Conservation (phyloP, 2,888 invertebrate genomes). For the Pristionchus mayeri region DNA sequence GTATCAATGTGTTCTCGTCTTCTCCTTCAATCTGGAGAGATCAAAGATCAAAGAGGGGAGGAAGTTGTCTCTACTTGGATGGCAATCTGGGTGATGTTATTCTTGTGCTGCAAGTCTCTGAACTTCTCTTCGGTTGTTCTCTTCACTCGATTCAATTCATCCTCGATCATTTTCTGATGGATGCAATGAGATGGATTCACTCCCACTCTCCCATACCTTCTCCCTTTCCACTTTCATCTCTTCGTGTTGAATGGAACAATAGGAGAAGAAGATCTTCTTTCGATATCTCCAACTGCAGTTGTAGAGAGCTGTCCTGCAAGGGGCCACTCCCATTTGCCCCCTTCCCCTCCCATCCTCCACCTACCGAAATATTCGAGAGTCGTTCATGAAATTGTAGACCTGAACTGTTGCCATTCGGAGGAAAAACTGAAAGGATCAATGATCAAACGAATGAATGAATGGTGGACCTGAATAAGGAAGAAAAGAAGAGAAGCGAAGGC, state of each 20-base stretch:
- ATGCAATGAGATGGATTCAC: too few species aligned
- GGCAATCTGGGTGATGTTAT: constrained; percentile 63
- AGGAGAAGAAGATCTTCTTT: constrained; percentile 75
- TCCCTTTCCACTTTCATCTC: constrained; percentile 58
- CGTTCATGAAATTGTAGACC: constrained; percentile 74
- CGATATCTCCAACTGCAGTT: constrained; percentile 74
- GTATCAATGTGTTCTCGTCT: neutral
- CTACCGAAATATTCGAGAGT: constrained; percentile 69
- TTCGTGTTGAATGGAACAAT: constrained; percentile 72
- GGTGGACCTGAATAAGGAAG: constrained; percentile 68
- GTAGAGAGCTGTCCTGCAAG: constrained; percentile 67
- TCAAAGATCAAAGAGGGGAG: neutral
- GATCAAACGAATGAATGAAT: neutral
- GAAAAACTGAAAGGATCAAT: constrained; percentile 50
- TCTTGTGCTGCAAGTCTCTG: constrained; percentile 61
- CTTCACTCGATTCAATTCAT: constrained; percentile 55
- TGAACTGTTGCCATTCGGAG: constrained; percentile 73
- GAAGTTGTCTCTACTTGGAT: constrained; percentile 39
- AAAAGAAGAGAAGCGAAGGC: constrained; percentile 75
- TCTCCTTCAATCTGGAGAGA: constrained; percentile 38
- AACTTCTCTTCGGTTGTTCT: constrained; percentile 61
- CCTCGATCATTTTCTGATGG: constrained; percentile 55
- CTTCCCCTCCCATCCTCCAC: too few species aligned
- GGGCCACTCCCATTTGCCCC: neutral
- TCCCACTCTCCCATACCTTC: constrained; percentile 1